Evolutionary conservation across 2,797 vertebrate species (phyloP).

Genomic region (Rhinichthys osculus): DNA sequence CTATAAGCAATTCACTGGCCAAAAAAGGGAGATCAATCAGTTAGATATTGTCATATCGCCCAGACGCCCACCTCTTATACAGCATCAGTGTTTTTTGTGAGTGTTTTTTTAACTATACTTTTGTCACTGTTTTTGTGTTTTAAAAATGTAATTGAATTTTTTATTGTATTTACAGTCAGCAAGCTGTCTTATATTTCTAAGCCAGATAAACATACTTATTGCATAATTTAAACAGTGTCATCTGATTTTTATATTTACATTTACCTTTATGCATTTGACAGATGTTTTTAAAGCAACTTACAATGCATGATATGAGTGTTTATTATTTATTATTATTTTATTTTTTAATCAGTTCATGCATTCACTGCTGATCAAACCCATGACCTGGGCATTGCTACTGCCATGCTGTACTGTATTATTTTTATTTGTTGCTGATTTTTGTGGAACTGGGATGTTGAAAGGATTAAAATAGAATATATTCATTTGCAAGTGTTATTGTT

Average conservation of each 20-base stretch:
- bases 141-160: neutral
- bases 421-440: constrained; percentile 7
- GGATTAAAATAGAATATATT: constrained; percentile 4
- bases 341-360: neutral
- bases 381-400: too few species aligned
- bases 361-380: neutral
- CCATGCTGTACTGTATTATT: neutral
- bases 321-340: too few species aligned
- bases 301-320: neutral
- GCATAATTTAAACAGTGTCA: neutral
- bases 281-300: neutral
- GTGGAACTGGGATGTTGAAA: neutral
- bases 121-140: neutral
- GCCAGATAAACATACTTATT: neutral
- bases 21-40: neutral
- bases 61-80: neutral
- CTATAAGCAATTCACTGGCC: neutral
- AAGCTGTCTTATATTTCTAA: neutral
- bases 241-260: neutral
- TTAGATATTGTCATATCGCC: neutral
- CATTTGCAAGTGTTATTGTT: neutral
- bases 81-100: neutral
- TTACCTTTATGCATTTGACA: neutral
- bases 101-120: neutral
- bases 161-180: neutral